Percentiles rank a stretch among this genome's conserved stretches.
These are phyloP conservation scores for Platysternon megacephalum DNA, from an alignment of 2,113 vertebrate genomes.

Conservation along the genomic window DNA sequence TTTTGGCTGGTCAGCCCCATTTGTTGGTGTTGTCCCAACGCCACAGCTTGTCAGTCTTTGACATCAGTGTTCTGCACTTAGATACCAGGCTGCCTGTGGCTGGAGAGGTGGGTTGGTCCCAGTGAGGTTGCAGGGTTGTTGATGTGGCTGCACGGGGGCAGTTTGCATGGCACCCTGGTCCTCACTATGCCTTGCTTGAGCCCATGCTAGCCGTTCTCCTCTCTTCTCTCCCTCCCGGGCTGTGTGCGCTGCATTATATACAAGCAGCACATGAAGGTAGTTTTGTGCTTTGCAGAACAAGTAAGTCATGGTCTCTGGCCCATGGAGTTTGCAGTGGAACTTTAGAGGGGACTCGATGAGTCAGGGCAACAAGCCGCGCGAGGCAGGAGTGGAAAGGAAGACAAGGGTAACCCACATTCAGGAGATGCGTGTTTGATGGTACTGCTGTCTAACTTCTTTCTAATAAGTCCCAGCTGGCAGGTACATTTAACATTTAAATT, in stretches of 20 bases:
- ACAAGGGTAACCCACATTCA: neutral
- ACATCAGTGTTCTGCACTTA: neutral
- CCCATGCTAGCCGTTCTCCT: neutral
- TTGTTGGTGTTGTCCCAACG: neutral
- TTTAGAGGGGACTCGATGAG: accelerated
- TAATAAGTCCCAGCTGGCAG: conserved; percentile 62
- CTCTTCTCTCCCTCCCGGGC: neutral
- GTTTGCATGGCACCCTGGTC: accelerated
- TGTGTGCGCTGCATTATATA: accelerated
- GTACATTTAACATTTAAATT: conserved; percentile 49
- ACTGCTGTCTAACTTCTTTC: conserved; percentile 39
- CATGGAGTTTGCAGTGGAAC: neutral
- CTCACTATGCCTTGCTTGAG: neutral
- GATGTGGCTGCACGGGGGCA: accelerated
- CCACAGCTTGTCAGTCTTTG: neutral
- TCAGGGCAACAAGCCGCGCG: accelerated
- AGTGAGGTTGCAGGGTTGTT: neutral
- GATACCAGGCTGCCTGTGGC: neutral
- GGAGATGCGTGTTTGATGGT: neutral
- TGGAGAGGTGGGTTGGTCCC: neutral
- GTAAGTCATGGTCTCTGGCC: neutral
- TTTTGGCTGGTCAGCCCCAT: neutral
- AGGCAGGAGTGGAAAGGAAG: conserved; percentile 28
- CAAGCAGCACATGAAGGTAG: neutral
- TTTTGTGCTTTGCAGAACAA: neutral